phyloP scores from a whole-genome alignment of 2,888 invertebrate species.

The Barypeithes pellucidus region DNA sequence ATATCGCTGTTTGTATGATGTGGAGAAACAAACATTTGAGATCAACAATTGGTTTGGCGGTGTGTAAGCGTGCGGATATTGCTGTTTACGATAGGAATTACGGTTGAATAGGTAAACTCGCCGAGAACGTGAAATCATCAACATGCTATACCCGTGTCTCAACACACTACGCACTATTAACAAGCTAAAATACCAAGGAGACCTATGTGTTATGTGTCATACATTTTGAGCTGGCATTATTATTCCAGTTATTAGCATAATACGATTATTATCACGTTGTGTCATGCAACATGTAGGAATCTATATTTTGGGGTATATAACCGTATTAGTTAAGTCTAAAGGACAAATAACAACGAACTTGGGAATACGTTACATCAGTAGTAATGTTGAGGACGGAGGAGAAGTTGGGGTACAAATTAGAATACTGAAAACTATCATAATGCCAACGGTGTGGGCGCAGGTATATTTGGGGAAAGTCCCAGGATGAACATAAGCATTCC shows the following conservation, averaged over 20 bases:
- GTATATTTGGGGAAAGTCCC: no score
- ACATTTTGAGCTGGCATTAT: conserved; percentile 33
- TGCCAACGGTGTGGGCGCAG: no score
- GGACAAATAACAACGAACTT: no score
- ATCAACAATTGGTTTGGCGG: conserved; percentile 64
- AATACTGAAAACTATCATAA: no score
- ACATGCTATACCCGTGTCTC: conserved; percentile 60
- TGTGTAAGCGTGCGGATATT: conserved; percentile 61
- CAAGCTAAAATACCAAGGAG: conserved; percentile 57
- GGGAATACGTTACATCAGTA: no score
- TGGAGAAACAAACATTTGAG: conserved; percentile 64
- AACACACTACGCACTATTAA: conserved; percentile 58
- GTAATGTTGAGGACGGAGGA: no score
- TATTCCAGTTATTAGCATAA: conserved; percentile 27
- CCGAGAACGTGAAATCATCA: conserved; percentile 64
- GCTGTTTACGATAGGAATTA: conserved; percentile 65
- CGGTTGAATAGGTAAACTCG: conserved; percentile 65
- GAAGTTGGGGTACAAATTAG: no score
- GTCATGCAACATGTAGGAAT: not conserved
- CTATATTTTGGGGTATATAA: not conserved
- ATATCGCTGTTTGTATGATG: conserved; percentile 63
- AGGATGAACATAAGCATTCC: no score
- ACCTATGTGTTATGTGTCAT: conserved; percentile 56
- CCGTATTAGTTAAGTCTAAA: no score
- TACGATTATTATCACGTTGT: conserved; percentile 1